These are phyloP conservation scores for Callimorpha dominula DNA, from an alignment of 2,888 invertebrate species.

Conservation along the genomic window DNA sequence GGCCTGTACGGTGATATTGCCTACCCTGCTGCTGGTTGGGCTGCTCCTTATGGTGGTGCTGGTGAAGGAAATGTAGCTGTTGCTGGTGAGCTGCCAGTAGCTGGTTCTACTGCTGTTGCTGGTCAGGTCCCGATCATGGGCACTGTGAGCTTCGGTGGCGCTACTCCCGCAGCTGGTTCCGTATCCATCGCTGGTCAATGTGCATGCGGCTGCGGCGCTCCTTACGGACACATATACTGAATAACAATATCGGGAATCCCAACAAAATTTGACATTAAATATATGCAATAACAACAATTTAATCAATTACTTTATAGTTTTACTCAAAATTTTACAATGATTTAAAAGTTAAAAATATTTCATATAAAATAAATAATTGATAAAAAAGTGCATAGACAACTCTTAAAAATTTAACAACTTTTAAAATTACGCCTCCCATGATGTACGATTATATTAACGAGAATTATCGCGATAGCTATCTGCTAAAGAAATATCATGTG, in stretches of 20 bases:
- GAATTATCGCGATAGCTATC: no score
- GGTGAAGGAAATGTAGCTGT: slow-evolving; percentile 46
- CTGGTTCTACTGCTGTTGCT: slow-evolving; percentile 46
- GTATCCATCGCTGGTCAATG: slow-evolving; percentile 54
- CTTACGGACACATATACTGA: slow-evolving; percentile 23
- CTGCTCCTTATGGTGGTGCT: slow-evolving; percentile 34
- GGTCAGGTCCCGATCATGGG: slow-evolving; percentile 56
- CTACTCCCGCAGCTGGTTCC: slow-evolving; percentile 51
- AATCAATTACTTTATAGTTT: no score
- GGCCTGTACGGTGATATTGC: slow-evolving; percentile 1
- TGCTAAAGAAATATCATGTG: no score
- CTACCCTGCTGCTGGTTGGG: slow-evolving; percentile 12
- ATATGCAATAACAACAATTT: no score
- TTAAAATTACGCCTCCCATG: no score
- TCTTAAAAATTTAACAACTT: no score
- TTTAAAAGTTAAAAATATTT: no score
- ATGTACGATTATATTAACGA: no score
- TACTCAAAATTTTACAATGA: no score
- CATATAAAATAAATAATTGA: no score
- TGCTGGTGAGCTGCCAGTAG: slow-evolving; percentile 39
- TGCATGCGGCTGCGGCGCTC: slow-evolving; percentile 36
- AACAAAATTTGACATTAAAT: no score
- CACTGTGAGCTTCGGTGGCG: slow-evolving; percentile 50
- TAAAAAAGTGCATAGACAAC: no score
- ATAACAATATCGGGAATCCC: background rate